Conservation (phyloP, 2,113 vertebrate species). For the Oenanthe oenanthe region DNA sequence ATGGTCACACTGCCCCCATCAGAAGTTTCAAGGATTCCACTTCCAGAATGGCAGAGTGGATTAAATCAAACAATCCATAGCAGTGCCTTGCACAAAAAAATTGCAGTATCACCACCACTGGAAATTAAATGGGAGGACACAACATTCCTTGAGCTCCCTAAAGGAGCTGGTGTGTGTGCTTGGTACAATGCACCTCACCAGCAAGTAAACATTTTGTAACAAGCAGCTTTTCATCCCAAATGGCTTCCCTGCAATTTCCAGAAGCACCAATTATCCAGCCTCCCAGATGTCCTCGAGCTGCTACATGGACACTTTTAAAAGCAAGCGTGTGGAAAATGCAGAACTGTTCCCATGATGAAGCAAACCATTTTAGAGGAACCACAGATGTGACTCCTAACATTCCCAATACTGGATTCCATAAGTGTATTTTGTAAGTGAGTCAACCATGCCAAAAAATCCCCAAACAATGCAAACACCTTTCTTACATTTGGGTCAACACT, state of each 20-base stretch:
- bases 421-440: background rate
- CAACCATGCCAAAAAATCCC: background rate
- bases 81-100: background rate
- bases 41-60: background rate
- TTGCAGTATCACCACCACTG: background rate
- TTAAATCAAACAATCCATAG: background rate
- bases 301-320: background rate
- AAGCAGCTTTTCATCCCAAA: background rate
- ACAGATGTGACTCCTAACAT: background rate
- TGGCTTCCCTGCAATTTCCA: background rate
- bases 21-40: background rate
- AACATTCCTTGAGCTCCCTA: background rate
- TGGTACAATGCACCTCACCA: background rate
- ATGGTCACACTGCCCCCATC: background rate
- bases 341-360: background rate
- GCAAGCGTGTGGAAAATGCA: background rate
- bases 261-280: background rate
- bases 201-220: background rate
- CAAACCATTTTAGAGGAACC: background rate
- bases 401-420: background rate
- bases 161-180: background rate
- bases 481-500: background rate
- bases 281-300: constrained; percentile 14
- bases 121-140: background rate
- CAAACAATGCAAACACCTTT: background rate